These are phyloP conservation scores for Chelonia mydas DNA, from an alignment of 2,797 vertebrate genomes.

Conservation along the genomic window DNA sequence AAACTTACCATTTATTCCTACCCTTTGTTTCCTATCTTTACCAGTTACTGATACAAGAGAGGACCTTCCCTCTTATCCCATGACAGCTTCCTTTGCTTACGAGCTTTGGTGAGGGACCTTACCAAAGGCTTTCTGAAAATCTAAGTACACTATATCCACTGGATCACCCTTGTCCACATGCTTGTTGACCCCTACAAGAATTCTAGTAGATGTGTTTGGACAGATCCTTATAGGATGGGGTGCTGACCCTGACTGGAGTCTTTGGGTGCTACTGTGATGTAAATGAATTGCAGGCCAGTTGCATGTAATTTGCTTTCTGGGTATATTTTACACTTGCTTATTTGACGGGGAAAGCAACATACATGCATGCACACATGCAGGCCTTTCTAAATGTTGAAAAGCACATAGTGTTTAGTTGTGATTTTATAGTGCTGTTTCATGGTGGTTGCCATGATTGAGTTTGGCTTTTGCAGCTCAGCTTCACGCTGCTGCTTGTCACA, in stretches of 20 bases:
- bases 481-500: background rate
- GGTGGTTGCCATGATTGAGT: background rate
- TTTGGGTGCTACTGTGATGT: background rate
- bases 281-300: accelerated
- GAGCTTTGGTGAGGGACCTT: too few relatives aligned
- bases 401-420: accelerated
- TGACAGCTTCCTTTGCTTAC: too few relatives aligned
- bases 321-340: background rate
- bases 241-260: background rate
- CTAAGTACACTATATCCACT: too few relatives aligned
- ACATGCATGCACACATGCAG: accelerated
- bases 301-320: background rate
- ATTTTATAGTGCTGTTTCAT: background rate
- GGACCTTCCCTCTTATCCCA: too few relatives aligned
- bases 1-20: too few relatives aligned
- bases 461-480: background rate
- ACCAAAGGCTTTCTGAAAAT: too few relatives aligned
- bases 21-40: too few relatives aligned
- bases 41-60: too few relatives aligned
- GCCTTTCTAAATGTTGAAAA: background rate
- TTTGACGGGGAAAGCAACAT: background rate
- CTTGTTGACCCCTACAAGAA: too few relatives aligned
- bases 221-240: background rate
- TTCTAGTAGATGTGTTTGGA: background rate
- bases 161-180: too few relatives aligned